A percentile compares a stretch with the other conserved stretches of the same genome.
These are phyloP conservation scores for Capromys pilorides DNA, from an alignment of 2,797 vertebrate genomes.

Conservation along the genomic window DNA sequence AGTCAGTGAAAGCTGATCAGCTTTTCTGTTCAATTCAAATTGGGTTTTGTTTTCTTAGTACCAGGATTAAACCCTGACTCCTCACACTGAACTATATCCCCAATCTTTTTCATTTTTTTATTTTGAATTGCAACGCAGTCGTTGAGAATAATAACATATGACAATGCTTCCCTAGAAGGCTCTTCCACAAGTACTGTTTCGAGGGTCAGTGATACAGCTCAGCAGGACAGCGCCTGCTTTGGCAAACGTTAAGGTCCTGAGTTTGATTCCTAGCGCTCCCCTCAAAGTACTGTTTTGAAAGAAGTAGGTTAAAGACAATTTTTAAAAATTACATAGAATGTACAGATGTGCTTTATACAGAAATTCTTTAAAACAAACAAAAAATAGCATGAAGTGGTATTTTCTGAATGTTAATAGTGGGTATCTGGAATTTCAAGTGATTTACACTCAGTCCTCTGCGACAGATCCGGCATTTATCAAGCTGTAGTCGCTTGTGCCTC, in stretches of 20 bases:
- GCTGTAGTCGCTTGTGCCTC: not conserved
- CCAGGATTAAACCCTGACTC: not conserved
- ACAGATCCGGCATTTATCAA: not conserved
- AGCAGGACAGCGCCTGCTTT: no score
- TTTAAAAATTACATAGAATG: no score
- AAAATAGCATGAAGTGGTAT: not conserved
- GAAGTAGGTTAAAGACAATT: not conserved
- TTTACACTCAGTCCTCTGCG: not conserved
- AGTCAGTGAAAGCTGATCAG: conserved; percentile 58
- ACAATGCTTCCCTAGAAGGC: not conserved
- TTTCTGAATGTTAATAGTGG: not conserved
- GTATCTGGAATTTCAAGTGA: not conserved
- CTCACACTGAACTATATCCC: not conserved
- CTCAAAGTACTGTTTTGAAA: not conserved
- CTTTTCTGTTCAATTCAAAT: conserved; percentile 30
- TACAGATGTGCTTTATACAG: not conserved
- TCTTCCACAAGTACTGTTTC: not conserved
- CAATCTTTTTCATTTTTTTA: not conserved
- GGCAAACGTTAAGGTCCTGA: no score
- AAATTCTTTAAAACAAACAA: not conserved
- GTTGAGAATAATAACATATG: not conserved
- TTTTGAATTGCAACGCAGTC: not conserved
- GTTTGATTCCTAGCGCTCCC: not conserved
- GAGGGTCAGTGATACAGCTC: not conserved
- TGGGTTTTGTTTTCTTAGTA: not conserved